These are phyloP conservation scores for Leptinotarsa peninsularis DNA, from an alignment of 2,888 invertebrate species.

Conservation along the genomic window DNA sequence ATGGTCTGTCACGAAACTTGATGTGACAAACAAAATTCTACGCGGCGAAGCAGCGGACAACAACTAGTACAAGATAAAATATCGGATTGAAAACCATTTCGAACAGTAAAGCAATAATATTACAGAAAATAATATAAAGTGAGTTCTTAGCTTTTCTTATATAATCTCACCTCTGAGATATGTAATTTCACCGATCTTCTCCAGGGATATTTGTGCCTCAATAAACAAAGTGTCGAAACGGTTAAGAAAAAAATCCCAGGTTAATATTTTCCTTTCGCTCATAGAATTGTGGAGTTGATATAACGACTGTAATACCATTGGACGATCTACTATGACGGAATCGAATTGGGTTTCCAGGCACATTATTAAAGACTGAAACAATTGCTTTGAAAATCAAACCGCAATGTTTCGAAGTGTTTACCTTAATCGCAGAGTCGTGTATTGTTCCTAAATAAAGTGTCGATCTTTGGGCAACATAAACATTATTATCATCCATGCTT, in stretches of 20 bases:
- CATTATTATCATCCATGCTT: conserved; percentile 95
- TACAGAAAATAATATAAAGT: neutral
- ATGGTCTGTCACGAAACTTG: too few species aligned
- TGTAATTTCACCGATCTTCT: conserved; percentile 85
- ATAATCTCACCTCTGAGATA: conserved; percentile 78
- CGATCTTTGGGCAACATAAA: conserved; percentile 94
- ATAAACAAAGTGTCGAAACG: conserved; percentile 95
- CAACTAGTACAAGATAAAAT: neutral
- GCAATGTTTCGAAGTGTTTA: conserved; percentile 61
- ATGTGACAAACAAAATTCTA: too few species aligned
- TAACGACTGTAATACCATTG: conserved; percentile 94
- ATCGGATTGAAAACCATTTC: neutral
- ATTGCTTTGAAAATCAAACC: conserved; percentile 29
- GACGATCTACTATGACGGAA: conserved; percentile 94
- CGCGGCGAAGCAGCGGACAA: too few species aligned
- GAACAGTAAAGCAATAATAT: neutral
- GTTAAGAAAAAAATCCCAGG: conserved; percentile 98
- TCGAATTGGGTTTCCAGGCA: conserved; percentile 99
- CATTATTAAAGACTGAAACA: conserved; percentile 81
- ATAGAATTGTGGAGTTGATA: conserved; percentile 95
- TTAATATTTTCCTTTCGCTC: conserved; percentile 88
- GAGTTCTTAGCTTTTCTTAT: neutral
- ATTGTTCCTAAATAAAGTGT: conserved; percentile 93
- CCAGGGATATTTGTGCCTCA: conserved; percentile 94
- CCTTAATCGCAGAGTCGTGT: conserved; percentile 88